These are phyloP conservation scores for Diaprepes abbreviatus DNA, from an alignment of 2,888 invertebrate species.

Conservation along the genomic window DNA sequence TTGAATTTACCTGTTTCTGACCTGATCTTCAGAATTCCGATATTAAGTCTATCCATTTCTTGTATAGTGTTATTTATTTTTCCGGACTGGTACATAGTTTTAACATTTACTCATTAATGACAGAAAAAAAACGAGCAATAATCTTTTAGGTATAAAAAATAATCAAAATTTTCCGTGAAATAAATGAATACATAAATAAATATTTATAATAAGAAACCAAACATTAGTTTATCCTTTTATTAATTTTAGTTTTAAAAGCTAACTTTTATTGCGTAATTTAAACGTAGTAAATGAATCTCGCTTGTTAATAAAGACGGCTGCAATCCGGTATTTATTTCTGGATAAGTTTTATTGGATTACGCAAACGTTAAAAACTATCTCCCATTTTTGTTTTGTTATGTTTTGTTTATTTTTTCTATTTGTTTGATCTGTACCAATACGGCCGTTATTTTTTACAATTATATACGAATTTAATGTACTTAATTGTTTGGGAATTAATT, in stretches of 20 bases:
- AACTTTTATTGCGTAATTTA: constrained; percentile 42
- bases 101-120: too few species aligned
- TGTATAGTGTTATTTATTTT: too few species aligned
- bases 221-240: constrained; percentile 21
- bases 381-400: constrained; percentile 36
- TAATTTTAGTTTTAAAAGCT: constrained; percentile 36
- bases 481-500: too few species aligned
- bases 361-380: constrained; percentile 35
- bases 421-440: too few species aligned
- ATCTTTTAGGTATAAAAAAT: too few species aligned
- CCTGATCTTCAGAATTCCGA: too few species aligned
- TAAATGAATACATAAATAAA: constrained; percentile 12
- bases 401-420: constrained; percentile 4
- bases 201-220: constrained; percentile 8
- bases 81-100: too few species aligned
- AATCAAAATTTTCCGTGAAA: background rate
- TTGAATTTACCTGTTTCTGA: too few species aligned
- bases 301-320: constrained; percentile 45
- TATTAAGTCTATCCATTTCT: too few species aligned
- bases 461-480: too few species aligned
- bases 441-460: too few species aligned
- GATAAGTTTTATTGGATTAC: constrained; percentile 45
- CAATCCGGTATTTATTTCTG: constrained; percentile 48
- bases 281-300: constrained; percentile 40
- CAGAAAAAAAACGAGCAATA: too few species aligned